Evolutionary conservation across 2,888 invertebrate genomes (phyloP).

Genomic region (Nipponacmea schrenckii): DNA sequence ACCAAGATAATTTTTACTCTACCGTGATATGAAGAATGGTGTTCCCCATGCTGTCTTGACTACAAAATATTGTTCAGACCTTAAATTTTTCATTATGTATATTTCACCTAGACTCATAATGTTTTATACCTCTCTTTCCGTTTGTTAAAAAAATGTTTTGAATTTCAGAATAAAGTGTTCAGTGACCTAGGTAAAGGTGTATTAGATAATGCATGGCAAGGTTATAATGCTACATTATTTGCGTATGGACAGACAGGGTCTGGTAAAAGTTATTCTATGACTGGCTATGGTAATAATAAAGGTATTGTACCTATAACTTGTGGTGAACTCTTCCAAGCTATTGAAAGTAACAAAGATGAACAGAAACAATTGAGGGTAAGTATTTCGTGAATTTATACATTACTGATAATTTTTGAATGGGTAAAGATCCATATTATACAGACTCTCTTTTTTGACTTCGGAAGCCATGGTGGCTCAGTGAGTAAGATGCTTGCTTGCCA

Average conservation of each 20-base stretch:
- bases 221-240: constrained; percentile 62
- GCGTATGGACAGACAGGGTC: constrained; percentile 64
- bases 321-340: constrained; percentile 53
- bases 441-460: neutral
- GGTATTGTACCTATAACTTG: constrained; percentile 59
- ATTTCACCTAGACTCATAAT: no score
- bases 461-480: no score
- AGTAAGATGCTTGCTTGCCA: no score
- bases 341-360: constrained; percentile 43
- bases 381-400: neutral
- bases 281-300: constrained; percentile 58
- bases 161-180: constrained; percentile 47
- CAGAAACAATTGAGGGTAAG: constrained; percentile 50
- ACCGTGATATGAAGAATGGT: no score
- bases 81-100: no score
- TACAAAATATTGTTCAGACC: no score
- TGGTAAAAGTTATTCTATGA: constrained; percentile 63
- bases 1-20: no score
- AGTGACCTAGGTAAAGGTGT: constrained; percentile 55
- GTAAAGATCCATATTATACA: no score
- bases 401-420: no score
- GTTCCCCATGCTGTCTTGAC: no score
- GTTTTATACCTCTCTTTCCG: no score
- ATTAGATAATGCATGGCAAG: constrained; percentile 61
- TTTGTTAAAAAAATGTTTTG: neutral